These are phyloP conservation scores for Dromaius novaehollandiae DNA, from an alignment of 2,113 vertebrate species.

Conservation along the genomic window DNA sequence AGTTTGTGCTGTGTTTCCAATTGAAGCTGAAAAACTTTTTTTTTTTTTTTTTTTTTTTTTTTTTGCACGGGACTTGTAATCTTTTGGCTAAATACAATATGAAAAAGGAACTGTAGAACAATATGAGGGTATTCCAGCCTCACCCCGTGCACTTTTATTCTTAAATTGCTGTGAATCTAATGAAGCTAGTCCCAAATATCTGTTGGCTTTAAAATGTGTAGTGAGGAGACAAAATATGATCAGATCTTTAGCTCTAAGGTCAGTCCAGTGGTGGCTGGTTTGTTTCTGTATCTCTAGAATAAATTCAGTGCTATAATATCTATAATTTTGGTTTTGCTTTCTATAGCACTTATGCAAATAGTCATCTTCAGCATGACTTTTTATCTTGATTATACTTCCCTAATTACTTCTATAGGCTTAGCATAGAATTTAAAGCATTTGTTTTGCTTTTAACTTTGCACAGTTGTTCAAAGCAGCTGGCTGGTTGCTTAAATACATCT, in stretches of 20 bases:
- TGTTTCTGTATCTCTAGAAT: background rate
- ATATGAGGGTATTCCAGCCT: background rate
- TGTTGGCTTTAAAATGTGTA: slow-evolving; percentile 6
- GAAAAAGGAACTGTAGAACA: background rate
- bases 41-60: background rate
- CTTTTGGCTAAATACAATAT: background rate
- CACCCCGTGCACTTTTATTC: background rate
- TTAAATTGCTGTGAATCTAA: background rate
- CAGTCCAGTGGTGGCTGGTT: background rate
- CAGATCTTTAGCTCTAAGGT: background rate
- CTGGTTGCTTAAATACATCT: background rate
- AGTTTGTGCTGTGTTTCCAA: slow-evolving; percentile 43
- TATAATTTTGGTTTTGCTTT: background rate
- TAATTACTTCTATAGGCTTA: background rate
- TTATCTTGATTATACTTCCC: background rate
- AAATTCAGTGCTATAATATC: background rate
- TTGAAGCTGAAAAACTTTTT: slow-evolving; percentile 3
- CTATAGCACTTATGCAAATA: background rate
- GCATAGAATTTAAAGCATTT: background rate
- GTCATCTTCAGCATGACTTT: background rate
- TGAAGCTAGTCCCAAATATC: slow-evolving; percentile 11
- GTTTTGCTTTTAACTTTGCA: background rate
- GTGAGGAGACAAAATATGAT: background rate
- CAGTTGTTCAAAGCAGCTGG: background rate
- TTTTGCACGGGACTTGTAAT: background rate